A percentile compares a stretch with the other conserved stretches of the same genome.
Evolutionary conservation across 2,113 vertebrate genomes (phyloP).

Genomic region (Hippocampus zosterae): DNA sequence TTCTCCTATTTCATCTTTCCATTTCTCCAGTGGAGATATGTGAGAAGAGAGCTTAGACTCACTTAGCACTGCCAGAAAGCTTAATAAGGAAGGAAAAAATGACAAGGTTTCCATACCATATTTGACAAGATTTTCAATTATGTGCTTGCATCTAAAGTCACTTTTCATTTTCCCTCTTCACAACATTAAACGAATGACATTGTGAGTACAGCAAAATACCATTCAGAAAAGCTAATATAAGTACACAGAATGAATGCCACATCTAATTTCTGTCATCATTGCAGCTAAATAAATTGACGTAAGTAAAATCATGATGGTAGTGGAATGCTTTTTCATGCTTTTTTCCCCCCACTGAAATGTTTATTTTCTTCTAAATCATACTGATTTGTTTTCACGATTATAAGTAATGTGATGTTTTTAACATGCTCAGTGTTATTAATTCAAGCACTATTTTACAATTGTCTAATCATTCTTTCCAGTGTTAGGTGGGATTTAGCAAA

Average conservation of each 20-base stretch:
- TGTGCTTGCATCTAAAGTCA: conserved; percentile 30
- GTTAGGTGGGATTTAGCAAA: neutral
- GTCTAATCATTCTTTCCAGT: conserved; percentile 6
- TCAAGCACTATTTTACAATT: conserved; percentile 3
- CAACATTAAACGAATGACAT: conserved; percentile 5
- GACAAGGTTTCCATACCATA: conserved; percentile 57
- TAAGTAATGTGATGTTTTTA: conserved; percentile 8
- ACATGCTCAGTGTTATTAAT: conserved; percentile 7
- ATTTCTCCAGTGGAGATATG: conserved; percentile 64
- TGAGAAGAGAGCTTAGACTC: conserved; percentile 52
- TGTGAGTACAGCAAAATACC: neutral
- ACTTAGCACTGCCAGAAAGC: conserved; percentile 34
- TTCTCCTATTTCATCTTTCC: conserved; percentile 77
- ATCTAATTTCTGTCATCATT: neutral
- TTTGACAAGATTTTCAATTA: conserved; percentile 39
- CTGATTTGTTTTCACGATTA: neutral
- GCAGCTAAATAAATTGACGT: neutral
- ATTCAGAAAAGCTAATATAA: conserved; percentile 10
- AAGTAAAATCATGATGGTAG: neutral
- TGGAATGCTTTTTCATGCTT: neutral
- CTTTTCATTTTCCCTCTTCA: conserved; percentile 29
- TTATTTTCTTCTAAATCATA: neutral
- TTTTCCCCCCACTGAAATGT: neutral
- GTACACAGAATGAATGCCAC: conserved; percentile 3
- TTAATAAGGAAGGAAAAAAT: conserved; percentile 39